Base-by-base conservation (phyloP, 1,140 invertebrate species). In the Vanessa tameamea region DNA sequence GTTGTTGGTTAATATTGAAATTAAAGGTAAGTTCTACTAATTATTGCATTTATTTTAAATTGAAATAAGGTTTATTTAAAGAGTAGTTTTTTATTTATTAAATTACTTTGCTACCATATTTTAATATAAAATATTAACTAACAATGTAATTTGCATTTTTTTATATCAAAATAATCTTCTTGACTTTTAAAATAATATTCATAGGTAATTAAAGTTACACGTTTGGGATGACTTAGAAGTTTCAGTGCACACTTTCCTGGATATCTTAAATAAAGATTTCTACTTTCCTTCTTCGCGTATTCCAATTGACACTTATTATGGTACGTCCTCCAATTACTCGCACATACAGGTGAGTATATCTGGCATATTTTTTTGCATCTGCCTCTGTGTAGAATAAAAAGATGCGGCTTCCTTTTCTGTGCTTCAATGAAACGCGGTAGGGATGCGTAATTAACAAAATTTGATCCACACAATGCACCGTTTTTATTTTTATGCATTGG, bases 271-370 rank as follows among this genome's bases (percentile, higher is more conserved):
- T 48, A 47, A 12, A 79, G 64, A 7, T 16, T 48, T n/a, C 37
- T 74, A 12, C 71, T 55, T 55, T 64, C 64, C 26, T 72, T 61
- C 16, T 55, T 82, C 8, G 66, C 78, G 57, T 70, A 79, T 76
- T 79, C 72, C 12, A 82, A 66, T 14, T 82, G 75, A 67, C 80
- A 82, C 47, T 78, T 70, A 64, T 82, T 82, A 53, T 79, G 50
- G 43, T 82, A 82, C 3, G 76, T 79, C 31, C 67, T 77, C 51
- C 72, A 73, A 64, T 82, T 66, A 59, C 66, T 79, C 13, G 72
- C 80, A 57, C 80, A 82, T 12, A 82, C 69, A 2, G 80, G 80
- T 4, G 67, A 64, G 23, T 82, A 82, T 48, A 82, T 67, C 73
- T 77, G 78, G 55, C 78, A 82, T 23, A 76, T 67, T 64, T 69